Evolutionary conservation across 2,888 invertebrate genomes (phyloP), one percentile per base, ranked within the genome.

Genomic region (Brachynemurus nebulosus): DNA sequence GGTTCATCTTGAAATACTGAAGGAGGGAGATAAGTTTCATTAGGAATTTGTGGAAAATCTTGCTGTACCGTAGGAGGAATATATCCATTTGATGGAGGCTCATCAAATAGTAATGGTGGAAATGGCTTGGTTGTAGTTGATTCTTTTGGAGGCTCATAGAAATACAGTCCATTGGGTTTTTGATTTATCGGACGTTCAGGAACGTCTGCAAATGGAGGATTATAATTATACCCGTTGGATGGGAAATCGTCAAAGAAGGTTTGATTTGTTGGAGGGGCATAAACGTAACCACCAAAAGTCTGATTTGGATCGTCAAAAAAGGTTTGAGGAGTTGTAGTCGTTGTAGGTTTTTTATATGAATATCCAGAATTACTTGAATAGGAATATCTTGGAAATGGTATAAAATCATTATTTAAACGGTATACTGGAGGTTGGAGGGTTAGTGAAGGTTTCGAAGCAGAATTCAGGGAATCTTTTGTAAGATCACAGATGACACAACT

Each of bases 81-180:
- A 17, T 36, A 36, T n/a, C 11, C 12, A 27, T 12, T 27, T 2
- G 27, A 27, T 36, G 16, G 4, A 36, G 36, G 36, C 11, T 39
- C 39, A n/a, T 39, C 19, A 3, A 20, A 4, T n/a, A n/a, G n/a
- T 4, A 39, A 4, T 20, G 39, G 39, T 20, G 23, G 39, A 36
- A n/a, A n/a, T 30, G n/a, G 5, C 14, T 30, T 30, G 3, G 30
- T 30, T n/a, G 39, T 39, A 14, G 39, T 9, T 9, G 39, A 16
- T 20, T 23, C 21, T 14, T n/a, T 14, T 14, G 39, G 39, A 14
- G 39, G 39, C 2, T 17, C 39, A 14, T 39, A 39, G 12, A 39
- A n/a, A 14, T 23, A 39, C 21, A 23, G 7, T n/a, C 25, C 14
- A 12, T 23, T 23, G 8, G 39, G 8, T 23, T 16, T 36, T 14